Conservation (phyloP, 2,113 vertebrate species). For the Burhinus bistriatus region DNA sequence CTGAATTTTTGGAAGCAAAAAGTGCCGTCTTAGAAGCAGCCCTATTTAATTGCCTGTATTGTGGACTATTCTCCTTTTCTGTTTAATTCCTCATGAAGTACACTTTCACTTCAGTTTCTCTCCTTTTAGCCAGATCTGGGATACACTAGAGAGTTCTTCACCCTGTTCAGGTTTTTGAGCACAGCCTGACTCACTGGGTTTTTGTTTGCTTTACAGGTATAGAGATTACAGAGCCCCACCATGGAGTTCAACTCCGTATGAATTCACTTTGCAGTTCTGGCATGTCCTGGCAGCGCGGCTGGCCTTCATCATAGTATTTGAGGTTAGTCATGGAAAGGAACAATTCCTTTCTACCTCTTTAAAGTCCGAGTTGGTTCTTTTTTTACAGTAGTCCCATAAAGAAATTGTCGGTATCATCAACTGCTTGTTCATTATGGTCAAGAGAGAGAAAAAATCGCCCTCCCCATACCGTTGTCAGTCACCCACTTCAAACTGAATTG, state of each 20-base stretch:
- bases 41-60: background rate
- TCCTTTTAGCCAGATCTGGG: background rate
- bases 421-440: background rate
- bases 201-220: constrained; percentile 75
- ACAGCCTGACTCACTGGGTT: background rate
- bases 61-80: background rate
- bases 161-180: background rate
- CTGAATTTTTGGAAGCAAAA: background rate
- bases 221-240: constrained; percentile 94
- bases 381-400: background rate
- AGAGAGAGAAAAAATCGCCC: background rate
- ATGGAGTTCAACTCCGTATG: constrained; percentile 87
- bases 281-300: constrained; percentile 93
- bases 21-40: background rate
- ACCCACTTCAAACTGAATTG: background rate
- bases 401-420: background rate
- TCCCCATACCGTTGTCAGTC: background rate
- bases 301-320: constrained; percentile 98
- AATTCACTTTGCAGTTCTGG: constrained; percentile 97
- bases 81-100: background rate
- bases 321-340: constrained; percentile 77
- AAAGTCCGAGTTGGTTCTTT: background rate
- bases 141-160: background rate
- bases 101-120: background rate
- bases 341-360: background rate